A percentile compares a stretch with the other conserved stretches of the same genome.
Evolutionary conservation across 2,888 invertebrate species (phyloP).

Genomic region (Sphaeridia pumilis): DNA sequence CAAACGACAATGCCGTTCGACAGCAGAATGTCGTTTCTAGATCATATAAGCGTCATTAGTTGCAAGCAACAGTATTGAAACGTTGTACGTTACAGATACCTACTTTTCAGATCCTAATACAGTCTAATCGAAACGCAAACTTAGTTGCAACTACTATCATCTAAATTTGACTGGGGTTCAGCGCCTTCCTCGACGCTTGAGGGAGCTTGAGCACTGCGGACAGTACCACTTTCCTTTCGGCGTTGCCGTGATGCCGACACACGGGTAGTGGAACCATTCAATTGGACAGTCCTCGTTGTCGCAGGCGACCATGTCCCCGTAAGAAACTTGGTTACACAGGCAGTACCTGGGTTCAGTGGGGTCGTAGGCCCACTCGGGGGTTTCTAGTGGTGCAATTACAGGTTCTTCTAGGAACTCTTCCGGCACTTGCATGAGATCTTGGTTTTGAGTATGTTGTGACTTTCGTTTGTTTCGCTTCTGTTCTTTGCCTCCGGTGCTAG

Average conservation of each 20-base stretch:
- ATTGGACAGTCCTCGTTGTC: conserved; percentile 97
- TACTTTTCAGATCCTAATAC: too few species aligned
- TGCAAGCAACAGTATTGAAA: too few species aligned
- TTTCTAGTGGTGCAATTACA: conserved; percentile 44
- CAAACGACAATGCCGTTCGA: too few species aligned
- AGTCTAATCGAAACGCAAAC: too few species aligned
- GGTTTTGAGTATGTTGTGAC: conserved; percentile 33
- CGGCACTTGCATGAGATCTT: conserved; percentile 28
- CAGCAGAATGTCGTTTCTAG: too few species aligned
- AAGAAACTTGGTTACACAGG: conserved; percentile 92
- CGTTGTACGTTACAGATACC: too few species aligned
- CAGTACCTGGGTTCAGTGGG: conserved; percentile 95
- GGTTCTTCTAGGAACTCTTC: conserved; percentile 44
- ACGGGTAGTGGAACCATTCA: conserved; percentile 99
- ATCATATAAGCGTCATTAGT: too few species aligned
- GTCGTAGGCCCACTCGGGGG: conserved; percentile 66
- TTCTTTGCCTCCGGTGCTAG: conserved; percentile 23
- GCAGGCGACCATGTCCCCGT: conserved; percentile 98
- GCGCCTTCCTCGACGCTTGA: conserved; percentile 64
- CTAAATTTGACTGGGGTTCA: too few species aligned
- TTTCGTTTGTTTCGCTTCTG: conserved; percentile 34
- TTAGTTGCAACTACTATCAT: too few species aligned
- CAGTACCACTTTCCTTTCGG: conserved; percentile 99
- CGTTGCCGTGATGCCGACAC: conserved; percentile 88
- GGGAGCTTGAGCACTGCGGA: conserved; percentile 79